Evolutionary conservation across 2,113 vertebrate genomes (phyloP), one percentile per base, ranked within the genome.

Genomic region (Hemichromis elongatus): DNA sequence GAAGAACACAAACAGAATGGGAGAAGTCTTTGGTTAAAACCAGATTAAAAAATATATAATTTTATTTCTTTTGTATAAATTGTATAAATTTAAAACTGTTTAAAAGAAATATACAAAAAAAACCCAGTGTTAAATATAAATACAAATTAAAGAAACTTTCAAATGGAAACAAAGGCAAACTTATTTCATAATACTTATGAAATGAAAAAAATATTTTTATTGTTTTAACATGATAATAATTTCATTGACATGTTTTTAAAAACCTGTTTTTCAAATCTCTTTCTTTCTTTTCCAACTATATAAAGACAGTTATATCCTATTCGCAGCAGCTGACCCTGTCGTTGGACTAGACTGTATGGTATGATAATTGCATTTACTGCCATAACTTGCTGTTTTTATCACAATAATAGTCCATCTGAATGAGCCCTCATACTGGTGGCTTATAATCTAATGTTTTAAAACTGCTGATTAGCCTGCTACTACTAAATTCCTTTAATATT

Each of bases 371-470:
- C 28, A 50, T 70, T 82, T 57, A 68, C 33, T 70, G 18, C 18
- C 66, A 11, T 19, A 45, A 21, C 30, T 57, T 13, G 40, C 10
- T 26, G 19, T 56, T 77, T 79, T 80, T 26, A 9, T 68, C 24
- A 35, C 59, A 37, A 35, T 21, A 18, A 59, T 37, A n/a, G 18
- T 55, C 21, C 10, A 53, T 40, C 2, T 19, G 42, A 56, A 50
- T 82, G 56, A 45, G 63, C 73, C 70, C 10, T 18, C 33, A 42
- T 14, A 56, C 57, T 37, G 14, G 3, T 57, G 18, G 3, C 8
- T 26, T 68, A 90, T 81, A 83, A 82, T 40, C 52, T 86, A 53
- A 55, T 37, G 81, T 83, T 83, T 89, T 55, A 52, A 81, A 83
- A 21, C 55, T 75, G 81, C 7, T 13, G 61, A 82, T 68, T 75